Base-by-base conservation (phyloP, 2,113 vertebrate genomes). In the Elgaria multicarinata region DNA sequence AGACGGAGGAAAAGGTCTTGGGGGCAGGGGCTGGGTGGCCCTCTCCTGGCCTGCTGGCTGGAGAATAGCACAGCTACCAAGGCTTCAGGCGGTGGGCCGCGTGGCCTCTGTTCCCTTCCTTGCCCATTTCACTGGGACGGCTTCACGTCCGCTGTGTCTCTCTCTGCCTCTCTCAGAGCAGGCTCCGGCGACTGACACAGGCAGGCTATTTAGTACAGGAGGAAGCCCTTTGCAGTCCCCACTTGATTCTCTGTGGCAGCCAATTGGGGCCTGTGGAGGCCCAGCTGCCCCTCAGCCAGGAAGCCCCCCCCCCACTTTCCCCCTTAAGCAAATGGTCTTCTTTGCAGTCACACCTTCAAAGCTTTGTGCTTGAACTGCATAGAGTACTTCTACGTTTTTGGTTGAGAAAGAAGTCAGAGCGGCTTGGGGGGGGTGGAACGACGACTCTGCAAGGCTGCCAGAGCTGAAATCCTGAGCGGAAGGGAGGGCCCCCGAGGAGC, bases 281-380 rank as follows among this genome's bases (percentile, higher is more conserved):
- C 31, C 12, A 53, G 76, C n/a, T 28, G 9, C 24, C 20, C 12
- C 36, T n/a, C 53, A 28, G 55, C 12, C 13, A 13, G 12, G n/a
- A 42, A 39, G 36, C 6, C 10, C 9, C 14, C 20, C 6, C 55
- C 24, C n/a, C 22, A 53, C 50, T 80, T 75, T 90, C 50, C 46
- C 10, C 69, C 46, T 89, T 92, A 92, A 91, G 92, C 89, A 83
- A 89, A 78, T 84, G 58, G 79, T 55, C 67, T 89, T 91, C 90
- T 91, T 91, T 76, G 1, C 79, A 46, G 89, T 36, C 90, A 50
- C 89, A 89, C 89, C 92, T 95, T 95, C 95, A 91, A 90, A 96
- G 91, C 86, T 83, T 66, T 91, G 62, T 86, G 83, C 71, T 6
- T 77, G 93, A n/a, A 0, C 42, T 66, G 77, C 77, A 14, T 0